Evolutionary conservation across 2,797 vertebrate species (phyloP).

Genomic region (Enteromius afrohamiltoni): DNA sequence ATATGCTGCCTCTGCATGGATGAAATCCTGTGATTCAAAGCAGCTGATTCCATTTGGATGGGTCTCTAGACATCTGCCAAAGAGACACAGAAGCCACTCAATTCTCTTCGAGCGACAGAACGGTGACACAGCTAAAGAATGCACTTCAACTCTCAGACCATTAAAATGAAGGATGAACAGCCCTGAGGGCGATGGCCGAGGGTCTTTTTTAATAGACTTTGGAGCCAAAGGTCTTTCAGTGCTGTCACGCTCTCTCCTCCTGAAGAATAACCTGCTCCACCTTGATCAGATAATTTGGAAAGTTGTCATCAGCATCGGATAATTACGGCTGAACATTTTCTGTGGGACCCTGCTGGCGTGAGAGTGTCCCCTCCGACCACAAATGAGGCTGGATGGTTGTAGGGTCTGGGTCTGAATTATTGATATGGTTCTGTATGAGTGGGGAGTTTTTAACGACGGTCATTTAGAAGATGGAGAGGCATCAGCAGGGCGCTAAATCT

Average conservation of each 20-base stretch:
- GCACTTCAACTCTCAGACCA: conserved; percentile 46
- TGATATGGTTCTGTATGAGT: conserved; percentile 68
- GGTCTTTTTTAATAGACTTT: conserved; percentile 52
- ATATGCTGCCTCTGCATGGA: conserved; percentile 40
- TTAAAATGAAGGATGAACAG: conserved; percentile 58
- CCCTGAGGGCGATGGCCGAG: conserved; percentile 38
- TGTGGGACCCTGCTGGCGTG: conserved; percentile 63
- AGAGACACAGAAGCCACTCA: not conserved
- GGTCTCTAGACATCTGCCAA: conserved; percentile 40
- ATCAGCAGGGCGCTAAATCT: conserved; percentile 68
- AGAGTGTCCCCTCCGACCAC: conserved; percentile 67
- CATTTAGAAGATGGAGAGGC: conserved; percentile 76
- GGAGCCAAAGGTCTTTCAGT: conserved; percentile 46
- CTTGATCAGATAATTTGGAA: conserved; percentile 27
- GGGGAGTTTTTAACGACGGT: conserved; percentile 72
- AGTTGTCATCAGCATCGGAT: conserved; percentile 41
- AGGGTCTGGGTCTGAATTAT: conserved; percentile 68
- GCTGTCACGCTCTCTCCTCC: conserved; percentile 26
- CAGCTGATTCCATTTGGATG: conserved; percentile 19
- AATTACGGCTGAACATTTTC: conserved; percentile 58
- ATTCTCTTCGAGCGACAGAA: conserved; percentile 19
- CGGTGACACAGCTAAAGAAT: conserved; percentile 46
- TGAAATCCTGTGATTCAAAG: conserved; percentile 31
- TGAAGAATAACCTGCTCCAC: conserved; percentile 31
- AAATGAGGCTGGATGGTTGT: conserved; percentile 68